These are phyloP conservation scores for Melanaphis sacchari DNA, from an alignment of 1,140 invertebrate species.

Conservation along the genomic window DNA sequence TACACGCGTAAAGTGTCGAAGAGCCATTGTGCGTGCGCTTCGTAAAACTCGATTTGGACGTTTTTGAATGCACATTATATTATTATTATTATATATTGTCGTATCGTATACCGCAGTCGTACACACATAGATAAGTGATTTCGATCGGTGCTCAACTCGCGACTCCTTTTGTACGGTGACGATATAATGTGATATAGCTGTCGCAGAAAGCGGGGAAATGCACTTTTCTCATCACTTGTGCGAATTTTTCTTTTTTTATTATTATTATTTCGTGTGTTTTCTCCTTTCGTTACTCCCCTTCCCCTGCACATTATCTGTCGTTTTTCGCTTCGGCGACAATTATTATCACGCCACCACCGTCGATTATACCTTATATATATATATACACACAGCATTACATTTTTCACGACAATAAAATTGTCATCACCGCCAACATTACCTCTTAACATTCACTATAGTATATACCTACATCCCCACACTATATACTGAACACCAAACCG, in stretches of 20 bases:
- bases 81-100: not conserved
- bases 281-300: not conserved
- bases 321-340: slow-evolving; percentile 40
- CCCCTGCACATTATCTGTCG: slow-evolving; percentile 27
- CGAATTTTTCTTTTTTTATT: not conserved
- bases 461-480: not conserved
- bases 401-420: not conserved
- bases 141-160: not conserved
- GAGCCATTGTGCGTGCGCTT: slow-evolving; percentile 20
- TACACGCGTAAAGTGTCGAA: slow-evolving; percentile 3
- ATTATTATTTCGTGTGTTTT: not conserved
- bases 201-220: not conserved
- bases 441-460: not conserved
- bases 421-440: not conserved
- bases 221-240: slow-evolving; percentile 30
- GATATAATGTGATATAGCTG: not conserved
- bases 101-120: not conserved
- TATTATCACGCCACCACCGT: not conserved
- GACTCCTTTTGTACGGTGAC: slow-evolving; percentile 14
- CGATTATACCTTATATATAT: not conserved
- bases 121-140: slow-evolving; percentile 43
- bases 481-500: not conserved
- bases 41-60: slow-evolving; percentile 51
- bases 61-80: slow-evolving; percentile 41
- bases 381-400: not conserved